These are phyloP conservation scores for Myathropa florea DNA, from an alignment of 2,888 invertebrate species.

Conservation along the genomic window DNA sequence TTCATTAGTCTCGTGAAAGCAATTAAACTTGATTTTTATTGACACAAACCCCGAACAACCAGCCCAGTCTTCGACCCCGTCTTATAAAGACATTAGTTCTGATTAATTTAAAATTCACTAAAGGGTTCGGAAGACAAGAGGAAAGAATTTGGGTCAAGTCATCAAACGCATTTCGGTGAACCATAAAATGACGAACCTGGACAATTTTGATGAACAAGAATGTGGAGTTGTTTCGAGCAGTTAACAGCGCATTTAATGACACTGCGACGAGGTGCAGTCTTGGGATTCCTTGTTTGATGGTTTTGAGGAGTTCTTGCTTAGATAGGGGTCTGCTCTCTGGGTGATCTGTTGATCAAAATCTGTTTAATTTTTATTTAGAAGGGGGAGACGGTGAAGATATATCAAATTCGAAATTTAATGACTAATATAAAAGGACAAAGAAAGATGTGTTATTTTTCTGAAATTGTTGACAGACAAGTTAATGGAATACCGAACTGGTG, in stretches of 20 bases:
- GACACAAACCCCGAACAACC: background rate
- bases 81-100: background rate
- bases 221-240: background rate
- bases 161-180: background rate
- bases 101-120: background rate
- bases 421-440: background rate
- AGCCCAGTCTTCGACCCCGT: background rate
- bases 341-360: background rate
- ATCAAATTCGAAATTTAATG: background rate
- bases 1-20: background rate
- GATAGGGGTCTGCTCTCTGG: background rate
- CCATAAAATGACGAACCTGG: background rate
- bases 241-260: background rate
- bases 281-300: too few relatives aligned
- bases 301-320: too few relatives aligned
- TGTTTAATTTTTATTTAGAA: background rate
- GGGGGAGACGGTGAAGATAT: background rate
- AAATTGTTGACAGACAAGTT: too few relatives aligned
- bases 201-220: background rate
- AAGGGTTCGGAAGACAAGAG: background rate
- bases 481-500: too few relatives aligned
- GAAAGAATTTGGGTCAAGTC: constrained; percentile 1
- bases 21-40: background rate
- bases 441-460: background rate
- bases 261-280: background rate